A percentile compares a stretch with the other conserved stretches of the same genome.
phyloP scores from a whole-genome alignment of 2,797 vertebrate species.

The Limnodromus scolopaceus region DNA sequence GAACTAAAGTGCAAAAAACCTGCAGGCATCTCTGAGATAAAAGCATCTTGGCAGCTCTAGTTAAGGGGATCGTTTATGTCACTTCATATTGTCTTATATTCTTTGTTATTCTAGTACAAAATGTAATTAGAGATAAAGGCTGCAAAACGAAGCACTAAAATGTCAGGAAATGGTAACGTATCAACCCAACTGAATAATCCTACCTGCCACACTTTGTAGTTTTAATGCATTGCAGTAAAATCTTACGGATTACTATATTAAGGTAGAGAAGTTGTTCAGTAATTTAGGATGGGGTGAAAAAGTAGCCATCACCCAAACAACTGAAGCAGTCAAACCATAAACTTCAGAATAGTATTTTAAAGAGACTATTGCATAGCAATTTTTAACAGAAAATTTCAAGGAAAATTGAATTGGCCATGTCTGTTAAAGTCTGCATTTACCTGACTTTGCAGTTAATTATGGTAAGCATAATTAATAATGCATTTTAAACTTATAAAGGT shows the following conservation, averaged over 20 bases:
- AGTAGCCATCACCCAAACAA: not conserved
- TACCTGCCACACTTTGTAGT: not conserved
- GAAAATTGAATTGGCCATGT: not conserved
- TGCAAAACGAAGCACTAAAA: not conserved
- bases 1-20: not conserved
- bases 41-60: not conserved
- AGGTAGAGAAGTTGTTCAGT: not conserved
- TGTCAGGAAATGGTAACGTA: not conserved
- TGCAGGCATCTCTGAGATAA: not conserved
- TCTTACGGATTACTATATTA: not conserved
- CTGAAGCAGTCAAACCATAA: not conserved
- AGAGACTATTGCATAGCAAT: not conserved
- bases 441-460: not conserved
- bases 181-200: not conserved
- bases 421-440: not conserved
- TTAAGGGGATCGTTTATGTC: not conserved
- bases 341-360: not conserved
- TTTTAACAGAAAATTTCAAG: not conserved
- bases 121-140: not conserved
- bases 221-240: not conserved
- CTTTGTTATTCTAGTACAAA: conserved; percentile 2
- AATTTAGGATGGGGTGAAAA: not conserved
- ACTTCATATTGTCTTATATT: not conserved
- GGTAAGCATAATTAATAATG: not conserved
- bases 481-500: not conserved